Percentiles rank a stretch among this genome's conserved stretches.
phyloP scores from a whole-genome alignment of 2,113 vertebrate species.

The Centropus unirufus region DNA sequence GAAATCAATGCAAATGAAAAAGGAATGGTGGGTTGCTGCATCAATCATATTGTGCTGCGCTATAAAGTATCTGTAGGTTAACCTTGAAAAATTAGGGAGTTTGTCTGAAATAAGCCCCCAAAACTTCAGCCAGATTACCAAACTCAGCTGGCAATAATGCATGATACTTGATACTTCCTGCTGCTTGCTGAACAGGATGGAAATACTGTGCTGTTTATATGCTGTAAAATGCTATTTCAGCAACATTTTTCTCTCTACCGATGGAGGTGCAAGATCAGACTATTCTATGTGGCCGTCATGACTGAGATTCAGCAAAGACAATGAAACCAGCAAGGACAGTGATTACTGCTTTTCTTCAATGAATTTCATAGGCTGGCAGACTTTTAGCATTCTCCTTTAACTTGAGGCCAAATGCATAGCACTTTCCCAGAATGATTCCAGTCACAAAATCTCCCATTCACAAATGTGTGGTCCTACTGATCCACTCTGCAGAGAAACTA shows the following conservation, averaged over 20 bases:
- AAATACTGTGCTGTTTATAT: neutral
- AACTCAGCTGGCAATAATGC: neutral
- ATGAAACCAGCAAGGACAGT: neutral
- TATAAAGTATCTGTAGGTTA: neutral
- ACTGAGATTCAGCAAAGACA: neutral
- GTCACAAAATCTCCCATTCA: neutral
- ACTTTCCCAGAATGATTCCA: neutral
- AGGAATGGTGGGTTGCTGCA: neutral
- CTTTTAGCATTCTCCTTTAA: neutral
- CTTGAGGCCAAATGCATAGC: neutral
- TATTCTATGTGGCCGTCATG: neutral
- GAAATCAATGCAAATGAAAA: neutral
- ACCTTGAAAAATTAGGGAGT: neutral
- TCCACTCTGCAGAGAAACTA: neutral
- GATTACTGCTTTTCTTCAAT: neutral
- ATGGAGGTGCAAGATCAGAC: neutral
- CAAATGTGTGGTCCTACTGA: neutral
- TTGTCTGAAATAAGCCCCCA: neutral
- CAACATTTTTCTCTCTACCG: neutral
- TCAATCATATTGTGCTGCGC: neutral
- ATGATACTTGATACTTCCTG: neutral
- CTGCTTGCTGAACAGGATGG: neutral
- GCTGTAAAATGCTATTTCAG: neutral
- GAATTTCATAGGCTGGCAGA: neutral
- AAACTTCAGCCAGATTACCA: neutral